Base-by-base conservation (phyloP, 2,113 vertebrate genomes). In the Psilopsiagon aurifrons region DNA sequence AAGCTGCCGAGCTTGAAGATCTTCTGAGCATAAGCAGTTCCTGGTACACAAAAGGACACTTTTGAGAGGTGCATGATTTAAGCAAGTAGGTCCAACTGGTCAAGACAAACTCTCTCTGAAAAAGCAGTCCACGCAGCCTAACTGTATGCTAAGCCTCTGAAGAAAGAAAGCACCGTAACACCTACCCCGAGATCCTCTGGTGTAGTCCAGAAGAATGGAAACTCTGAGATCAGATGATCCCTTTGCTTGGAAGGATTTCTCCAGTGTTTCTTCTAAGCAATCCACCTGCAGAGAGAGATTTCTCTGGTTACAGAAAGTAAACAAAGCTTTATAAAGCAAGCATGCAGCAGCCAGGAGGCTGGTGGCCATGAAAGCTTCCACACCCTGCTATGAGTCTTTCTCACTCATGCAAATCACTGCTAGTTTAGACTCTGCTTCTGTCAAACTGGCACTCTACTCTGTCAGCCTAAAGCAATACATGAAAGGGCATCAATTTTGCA, bases 141-240 rank as follows among this genome's bases (percentile, higher is more conserved):
- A 31, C 27, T 47, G 49, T 43, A 74, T 78, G 83, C 74, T 4
- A 47, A 69, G 29, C 11, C n/a, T 66, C 14, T n/a, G 54, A 60
- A 12, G 60, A 54, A 84, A 59, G 51, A 22, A 79, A 29, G 33
- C 12, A 5, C 1, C 0, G 0, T 3, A 54, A 23, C 9, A 91
- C 94, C 44, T 84, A 99, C 99, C 99, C 98, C 99, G 97, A 11
- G 99, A 99, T 44, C 99, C 99, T 19, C 99, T 98, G 2, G 98
- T 99, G 96, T 98, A 99, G 97, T 99, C 99, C 35, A 99, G 96
- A 33, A 99, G 96, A 51, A 99, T 95, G 76, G 99, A 99, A 82
- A 99, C 99, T 94, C 98, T 98, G 57, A 99, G 98, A 78, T 97
- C 92, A 0, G 98, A 95, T 2, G 96, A 82, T 13, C 62, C 88